Evolutionary conservation across 2,113 vertebrate genomes (phyloP), one percentile per base, ranked within the genome.

Genomic region (Oostethus manadensis): DNA sequence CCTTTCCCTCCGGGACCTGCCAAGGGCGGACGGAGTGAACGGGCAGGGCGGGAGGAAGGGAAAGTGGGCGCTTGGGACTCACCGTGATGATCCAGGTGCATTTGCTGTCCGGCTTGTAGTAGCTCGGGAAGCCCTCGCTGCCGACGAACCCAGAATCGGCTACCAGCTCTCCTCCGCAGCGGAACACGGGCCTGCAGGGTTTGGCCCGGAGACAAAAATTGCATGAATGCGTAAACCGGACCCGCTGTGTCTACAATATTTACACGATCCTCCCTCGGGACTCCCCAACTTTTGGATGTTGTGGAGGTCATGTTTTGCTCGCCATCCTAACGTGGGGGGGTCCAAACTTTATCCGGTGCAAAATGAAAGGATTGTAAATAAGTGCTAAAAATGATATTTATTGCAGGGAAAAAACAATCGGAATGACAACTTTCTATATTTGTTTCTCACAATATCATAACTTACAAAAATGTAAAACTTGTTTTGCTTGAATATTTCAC

Each of bases 41-140:
- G 42, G 5, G 23, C 23, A 2, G 23, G 23, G 8, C 1, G 29
- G 5, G 29, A 33, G 55, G 45, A 43, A 6, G 9, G 40, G 9
- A n/a, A 23, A 3, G 46, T 55, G 54, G 56, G 45, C 1, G 2
- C 44, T 40, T 16, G 10, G 46, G 61, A 86, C 90, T 88, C 85
- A 96, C 94, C 10, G 92, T 95, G 65, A 96, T 92, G 48, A 86
- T 91, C 94, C 94, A 95, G 61, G 83, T 84, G 77, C 94, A 96
- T 72, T 88, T 93, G 74, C 90, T 92, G 80, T 89, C 87, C 10
- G 91, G 82, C 62, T 91, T 94, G 78, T 96, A 95, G 73, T 81
- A 86, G 55, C 75, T 89, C 9, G 94, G 94, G 80, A 95, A 95
- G 0, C 88, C 90, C 56, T 94, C 93, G 48, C 94, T 95, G 70